Base-by-base conservation (phyloP, 1,140 invertebrate genomes). In the Metopolophium dirhodum region DNA sequence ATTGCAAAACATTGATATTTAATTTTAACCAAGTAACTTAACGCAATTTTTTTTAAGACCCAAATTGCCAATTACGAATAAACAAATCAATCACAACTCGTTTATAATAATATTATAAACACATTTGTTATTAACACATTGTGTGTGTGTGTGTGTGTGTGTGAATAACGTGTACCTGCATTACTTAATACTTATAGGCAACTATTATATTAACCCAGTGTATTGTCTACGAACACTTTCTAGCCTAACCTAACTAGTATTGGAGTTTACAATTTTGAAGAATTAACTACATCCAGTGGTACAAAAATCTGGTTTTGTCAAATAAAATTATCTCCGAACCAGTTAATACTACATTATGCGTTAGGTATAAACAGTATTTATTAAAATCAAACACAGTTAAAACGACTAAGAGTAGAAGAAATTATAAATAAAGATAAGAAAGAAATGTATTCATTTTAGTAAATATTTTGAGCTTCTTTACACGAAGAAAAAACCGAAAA, bases 401-500 rank as follows among this genome's bases (percentile, higher is more conserved):
- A 90, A 30, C 51, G 7, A 45, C 57, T 0, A 23, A 41, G 11
- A 2, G 26, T 41, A 45, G 89, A 61, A 90, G 57, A 61, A 68
- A 68, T 68, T 61, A 77, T n/a, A 90, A 41, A 68, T 90, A 90
- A 30, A 68, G 57, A 90, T 41, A 45, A 90, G 35, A 68, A 90
- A 41, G 37, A 90, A 90, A 90, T 90, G 22, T 90, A 90, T 90
- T 90, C 89, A n/a, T 68, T 68, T 61, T 57, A 89, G 49, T 57
- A 26, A 90, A 61, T 90, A 45, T 68, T 90, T 90, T 45, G 89
- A 90, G 37, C 11, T 90, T 68, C 37, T 61, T 45, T 90, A 90
- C 37, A 90, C 2, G 54, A 90, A 90, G 4, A 90, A 90, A 90
- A 90, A 90, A 90, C 54, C 54, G 37, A 90, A 90, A 90, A 90